Evolutionary conservation across 2,113 vertebrate genomes (phyloP).

Genomic region (Xyliphius kryptos): DNA sequence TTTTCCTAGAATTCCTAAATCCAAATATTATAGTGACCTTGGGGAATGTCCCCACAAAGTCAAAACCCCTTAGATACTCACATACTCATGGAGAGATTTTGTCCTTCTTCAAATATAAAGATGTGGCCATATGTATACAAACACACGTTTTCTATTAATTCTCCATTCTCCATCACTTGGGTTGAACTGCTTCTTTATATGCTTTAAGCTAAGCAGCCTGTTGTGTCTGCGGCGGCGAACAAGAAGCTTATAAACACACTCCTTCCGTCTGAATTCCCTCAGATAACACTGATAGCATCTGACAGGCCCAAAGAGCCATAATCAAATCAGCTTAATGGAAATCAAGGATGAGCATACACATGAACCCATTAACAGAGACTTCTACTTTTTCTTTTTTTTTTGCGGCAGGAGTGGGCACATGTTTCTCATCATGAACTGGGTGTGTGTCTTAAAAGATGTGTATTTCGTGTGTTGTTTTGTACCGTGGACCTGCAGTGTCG

Average conservation of each 20-base stretch:
- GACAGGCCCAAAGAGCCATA: slow-evolving; percentile 24
- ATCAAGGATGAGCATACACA: slow-evolving; percentile 25
- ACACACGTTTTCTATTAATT: slow-evolving; percentile 52
- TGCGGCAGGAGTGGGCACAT: slow-evolving; percentile 25
- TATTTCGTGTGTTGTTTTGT: slow-evolving; percentile 10
- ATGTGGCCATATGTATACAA: too few relatives aligned
- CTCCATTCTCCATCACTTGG: slow-evolving; percentile 52
- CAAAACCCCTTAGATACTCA: too few relatives aligned
- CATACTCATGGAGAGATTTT: too few relatives aligned
- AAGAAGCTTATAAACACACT: slow-evolving; percentile 19
- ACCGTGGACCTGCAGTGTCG: slow-evolving; percentile 92
- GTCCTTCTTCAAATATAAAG: too few relatives aligned
- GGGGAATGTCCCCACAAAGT: too few relatives aligned
- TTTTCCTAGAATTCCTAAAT: too few relatives aligned
- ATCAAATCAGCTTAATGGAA: slow-evolving; percentile 39
- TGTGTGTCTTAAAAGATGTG: background rate
- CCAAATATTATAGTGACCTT: too few relatives aligned
- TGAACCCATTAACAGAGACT: slow-evolving; percentile 21
- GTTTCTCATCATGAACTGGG: too few relatives aligned
- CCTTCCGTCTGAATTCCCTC: slow-evolving; percentile 28
- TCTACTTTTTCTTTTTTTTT: slow-evolving; percentile 28
- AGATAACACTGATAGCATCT: slow-evolving; percentile 39
- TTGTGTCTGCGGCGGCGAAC: background rate
- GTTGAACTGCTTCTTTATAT: slow-evolving; percentile 58
- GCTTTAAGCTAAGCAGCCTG: slow-evolving; percentile 62